Base-by-base conservation (phyloP, 2,797 vertebrate genomes). In the Chloroceryle inda region DNA sequence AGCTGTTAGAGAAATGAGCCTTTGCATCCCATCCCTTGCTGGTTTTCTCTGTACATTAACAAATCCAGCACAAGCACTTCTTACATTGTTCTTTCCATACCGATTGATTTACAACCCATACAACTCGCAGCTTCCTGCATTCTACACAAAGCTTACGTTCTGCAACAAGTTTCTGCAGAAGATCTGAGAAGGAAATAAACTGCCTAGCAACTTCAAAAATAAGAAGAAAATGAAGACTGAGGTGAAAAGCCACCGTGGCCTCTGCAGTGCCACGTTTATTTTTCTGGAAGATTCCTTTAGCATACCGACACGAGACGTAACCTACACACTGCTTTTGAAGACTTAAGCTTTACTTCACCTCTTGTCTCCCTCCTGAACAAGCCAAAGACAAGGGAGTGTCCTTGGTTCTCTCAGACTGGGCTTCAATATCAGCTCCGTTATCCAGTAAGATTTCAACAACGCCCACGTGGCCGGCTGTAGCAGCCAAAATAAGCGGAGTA, bases 361-460 rank as follows among this genome's bases (percentile, higher is more conserved):
- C 98, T 94, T 98, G 98, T 69, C 98, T 98, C 85, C 98, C 98
- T 87, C 98, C 98, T 40, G 98, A 98, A 92, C 98, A 98, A 91
- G 98, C 98, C 97, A 98, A 97, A 77, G 98, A 98, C 92, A 98
- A 96, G 18, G 98, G 98, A 64, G 98, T 98, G 88, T 98, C 98
- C 98, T 98, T 98, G 76, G 98, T 98, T 97, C 98, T 98, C 97
- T 98, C 98, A 31, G 98, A 98, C 77, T 98, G 98, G 72, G 98
- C 98, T 97, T 98, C 98, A 86, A 98, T 98, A 95, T 98, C 98
- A 77, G 98, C 98, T 97, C 98, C 98, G 11, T 98, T 98, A 91
- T 98, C 98, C 94, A 98, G 92, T 49, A 98, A 59, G 84, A 98
- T 98, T 96, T 98, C 98, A 53, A 98, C 98, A 76, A 98, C 98